Percentiles rank a stretch among this genome's conserved stretches.
Conservation (phyloP, 2,888 invertebrate genomes). For the Ichneumoninae sp. region DNA sequence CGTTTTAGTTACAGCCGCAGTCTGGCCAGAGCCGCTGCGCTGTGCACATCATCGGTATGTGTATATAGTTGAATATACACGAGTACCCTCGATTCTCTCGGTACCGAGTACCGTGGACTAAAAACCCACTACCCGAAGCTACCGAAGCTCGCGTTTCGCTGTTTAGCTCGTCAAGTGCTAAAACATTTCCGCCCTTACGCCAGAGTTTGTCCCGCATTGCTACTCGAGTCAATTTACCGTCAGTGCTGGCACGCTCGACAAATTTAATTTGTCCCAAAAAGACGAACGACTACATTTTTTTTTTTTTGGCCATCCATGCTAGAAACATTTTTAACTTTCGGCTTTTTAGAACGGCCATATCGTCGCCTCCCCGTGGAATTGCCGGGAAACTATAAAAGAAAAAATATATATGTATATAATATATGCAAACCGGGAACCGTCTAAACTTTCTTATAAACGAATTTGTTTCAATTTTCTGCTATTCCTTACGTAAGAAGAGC, state of each 20-base stretch:
- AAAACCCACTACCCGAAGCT: constrained; percentile 37
- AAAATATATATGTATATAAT: too few relatives aligned
- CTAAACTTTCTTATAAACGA: too few relatives aligned
- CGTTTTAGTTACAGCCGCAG: constrained; percentile 50
- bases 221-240: not conserved
- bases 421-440: too few relatives aligned
- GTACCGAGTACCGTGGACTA: constrained; percentile 18
- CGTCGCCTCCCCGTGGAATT: too few relatives aligned
- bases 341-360: too few relatives aligned
- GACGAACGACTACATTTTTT: too few relatives aligned
- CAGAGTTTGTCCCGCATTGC: not conserved
- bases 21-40: not conserved
- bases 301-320: too few relatives aligned
- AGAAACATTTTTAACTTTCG: too few relatives aligned
- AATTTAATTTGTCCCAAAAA: not conserved
- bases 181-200: constrained; percentile 3
- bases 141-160: constrained; percentile 18
- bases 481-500: too few relatives aligned
- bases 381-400: too few relatives aligned
- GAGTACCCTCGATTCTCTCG: constrained; percentile 40
- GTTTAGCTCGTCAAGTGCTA: constrained; percentile 19
- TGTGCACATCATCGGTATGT: not conserved
- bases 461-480: too few relatives aligned
- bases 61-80: not conserved
- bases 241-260: not conserved